phyloP scores from a whole-genome alignment of 1,140 invertebrate species.

The Hyphantria cunea region DNA sequence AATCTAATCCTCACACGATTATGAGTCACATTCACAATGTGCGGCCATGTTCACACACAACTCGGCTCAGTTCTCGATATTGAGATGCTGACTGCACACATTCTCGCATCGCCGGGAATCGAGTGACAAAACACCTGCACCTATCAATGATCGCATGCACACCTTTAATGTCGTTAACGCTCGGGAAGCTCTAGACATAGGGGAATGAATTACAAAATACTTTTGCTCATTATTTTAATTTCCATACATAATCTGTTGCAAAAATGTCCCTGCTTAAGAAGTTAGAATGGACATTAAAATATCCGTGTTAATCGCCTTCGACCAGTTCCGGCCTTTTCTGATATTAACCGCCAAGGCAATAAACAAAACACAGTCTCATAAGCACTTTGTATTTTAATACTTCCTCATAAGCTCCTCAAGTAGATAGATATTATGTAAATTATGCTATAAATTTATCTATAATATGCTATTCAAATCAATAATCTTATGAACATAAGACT shows the following conservation, averaged over 20 bases:
- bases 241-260: slow-evolving; percentile 13
- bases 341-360: too few species aligned
- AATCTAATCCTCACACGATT: slow-evolving; percentile 39
- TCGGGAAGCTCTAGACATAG: neutral
- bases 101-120: slow-evolving; percentile 46
- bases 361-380: too few species aligned
- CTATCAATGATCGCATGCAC: slow-evolving; percentile 13
- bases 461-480: too few species aligned
- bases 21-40: slow-evolving; percentile 41
- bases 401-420: too few species aligned
- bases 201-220: neutral
- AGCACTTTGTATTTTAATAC: too few species aligned
- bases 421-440: too few species aligned
- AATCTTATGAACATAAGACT: too few species aligned
- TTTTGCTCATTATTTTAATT: too few species aligned
- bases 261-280: neutral
- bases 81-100: slow-evolving; percentile 47
- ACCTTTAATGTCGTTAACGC: neutral
- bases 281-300: too few species aligned
- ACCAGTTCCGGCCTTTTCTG: too few species aligned
- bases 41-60: slow-evolving; percentile 44
- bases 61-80: slow-evolving; percentile 50
- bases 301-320: too few species aligned
- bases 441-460: too few species aligned
- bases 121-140: slow-evolving; percentile 55